Conservation (phyloP, 2,797 vertebrate species). For the Avahi laniger region DNA sequence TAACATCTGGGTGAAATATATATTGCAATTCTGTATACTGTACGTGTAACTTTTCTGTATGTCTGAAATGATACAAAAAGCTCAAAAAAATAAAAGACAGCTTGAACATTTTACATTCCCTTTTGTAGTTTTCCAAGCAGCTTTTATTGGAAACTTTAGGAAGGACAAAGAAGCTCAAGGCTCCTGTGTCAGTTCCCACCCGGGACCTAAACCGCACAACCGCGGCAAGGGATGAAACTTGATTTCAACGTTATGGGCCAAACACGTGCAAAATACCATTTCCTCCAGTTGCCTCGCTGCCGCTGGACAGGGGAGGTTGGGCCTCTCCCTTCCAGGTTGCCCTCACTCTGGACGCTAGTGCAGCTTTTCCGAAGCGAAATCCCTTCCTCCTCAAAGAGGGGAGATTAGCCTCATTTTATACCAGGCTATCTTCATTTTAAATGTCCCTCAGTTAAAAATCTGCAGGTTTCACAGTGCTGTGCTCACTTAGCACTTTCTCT, state of each 20-base stretch:
- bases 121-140: background rate
- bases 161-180: background rate
- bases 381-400: constrained; percentile 11
- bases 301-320: background rate
- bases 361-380: background rate
- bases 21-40: background rate
- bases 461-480: constrained; percentile 39
- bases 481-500: constrained; percentile 37
- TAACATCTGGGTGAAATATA: background rate
- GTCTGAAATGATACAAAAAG: constrained; percentile 23
- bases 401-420: constrained; percentile 50
- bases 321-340: background rate
- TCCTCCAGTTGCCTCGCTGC: background rate
- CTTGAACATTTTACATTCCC: background rate
- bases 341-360: background rate
- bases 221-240: background rate
- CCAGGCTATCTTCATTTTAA: constrained; percentile 58
- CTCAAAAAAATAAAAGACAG: constrained; percentile 15
- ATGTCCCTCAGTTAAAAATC: constrained; percentile 51
- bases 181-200: background rate
- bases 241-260: background rate
- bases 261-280: background rate
- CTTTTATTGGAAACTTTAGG: background rate
- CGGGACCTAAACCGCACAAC: background rate
- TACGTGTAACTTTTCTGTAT: background rate